Evolutionary conservation across 2,797 vertebrate genomes (phyloP).

Genomic region (Coregonus sp.): DNA sequence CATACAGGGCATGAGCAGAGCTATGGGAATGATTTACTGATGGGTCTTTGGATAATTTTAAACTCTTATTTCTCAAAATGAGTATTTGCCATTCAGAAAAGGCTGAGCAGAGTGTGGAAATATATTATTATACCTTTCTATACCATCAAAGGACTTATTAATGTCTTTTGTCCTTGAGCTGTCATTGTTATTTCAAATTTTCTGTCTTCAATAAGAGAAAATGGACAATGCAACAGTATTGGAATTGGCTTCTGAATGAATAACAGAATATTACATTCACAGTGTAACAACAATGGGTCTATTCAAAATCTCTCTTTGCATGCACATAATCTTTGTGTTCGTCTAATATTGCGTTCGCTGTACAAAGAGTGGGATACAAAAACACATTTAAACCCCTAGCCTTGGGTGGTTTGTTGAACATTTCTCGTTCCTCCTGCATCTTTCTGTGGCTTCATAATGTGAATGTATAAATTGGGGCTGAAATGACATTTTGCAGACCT

Average conservation of each 20-base stretch:
- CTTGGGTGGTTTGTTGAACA: not conserved
- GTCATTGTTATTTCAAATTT: slow-evolving; percentile 6
- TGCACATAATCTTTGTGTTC: not conserved
- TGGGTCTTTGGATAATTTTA: not conserved
- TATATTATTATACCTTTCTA: not conserved
- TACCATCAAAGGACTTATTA: not conserved
- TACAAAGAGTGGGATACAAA: not conserved
- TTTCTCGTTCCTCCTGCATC: not conserved
- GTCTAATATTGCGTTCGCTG: not conserved
- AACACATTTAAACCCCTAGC: not conserved
- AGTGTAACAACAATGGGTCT: slow-evolving; percentile 1
- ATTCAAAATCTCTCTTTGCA: not conserved
- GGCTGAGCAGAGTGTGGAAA: not conserved
- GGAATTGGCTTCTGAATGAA: slow-evolving; percentile 3
- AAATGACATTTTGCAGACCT: not conserved
- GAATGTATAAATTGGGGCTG: not conserved
- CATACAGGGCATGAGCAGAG: not conserved
- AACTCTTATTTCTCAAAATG: not conserved
- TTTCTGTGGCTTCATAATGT: not conserved
- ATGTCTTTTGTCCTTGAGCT: not conserved
- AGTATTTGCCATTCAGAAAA: not conserved
- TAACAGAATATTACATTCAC: slow-evolving; percentile 3
- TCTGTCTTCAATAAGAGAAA: not conserved
- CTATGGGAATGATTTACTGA: not conserved
- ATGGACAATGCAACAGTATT: not conserved